Evolutionary conservation across 2,797 vertebrate genomes (phyloP).

Genomic region (Enteromius afrohamiltoni): DNA sequence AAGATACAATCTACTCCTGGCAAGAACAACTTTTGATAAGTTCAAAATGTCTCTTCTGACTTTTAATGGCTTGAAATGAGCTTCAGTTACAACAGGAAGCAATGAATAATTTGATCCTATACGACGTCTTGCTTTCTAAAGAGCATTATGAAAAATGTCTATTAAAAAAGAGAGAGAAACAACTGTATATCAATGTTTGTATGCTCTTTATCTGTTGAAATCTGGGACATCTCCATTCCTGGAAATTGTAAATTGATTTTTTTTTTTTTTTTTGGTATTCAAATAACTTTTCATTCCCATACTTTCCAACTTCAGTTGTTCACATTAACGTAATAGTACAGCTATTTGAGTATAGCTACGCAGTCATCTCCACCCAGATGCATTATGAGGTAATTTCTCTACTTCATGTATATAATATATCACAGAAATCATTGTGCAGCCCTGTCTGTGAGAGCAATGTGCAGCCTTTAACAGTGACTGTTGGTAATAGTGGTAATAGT

Average conservation of each 20-base stretch:
- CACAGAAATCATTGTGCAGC: neutral
- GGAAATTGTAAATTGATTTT: neutral
- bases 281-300: neutral
- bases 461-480: constrained; percentile 13
- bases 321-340: neutral
- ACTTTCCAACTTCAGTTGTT: neutral
- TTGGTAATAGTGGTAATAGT: constrained; percentile 7
- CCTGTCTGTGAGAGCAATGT: neutral
- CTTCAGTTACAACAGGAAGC: neutral
- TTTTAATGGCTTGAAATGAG: neutral
- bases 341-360: neutral
- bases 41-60: constrained; percentile 1
- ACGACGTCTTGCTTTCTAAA: neutral
- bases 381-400: constrained; percentile 2
- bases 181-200: neutral
- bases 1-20: neutral
- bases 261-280: neutral
- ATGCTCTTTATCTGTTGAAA: neutral
- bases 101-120: neutral
- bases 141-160: neutral
- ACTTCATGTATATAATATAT: constrained; percentile 6
- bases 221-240: neutral
- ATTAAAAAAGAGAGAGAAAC: neutral
- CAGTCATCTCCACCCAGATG: neutral
- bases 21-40: neutral